phyloP scores from a whole-genome alignment of 2,113 vertebrate genomes.

The Carlito syrichta region DNA sequence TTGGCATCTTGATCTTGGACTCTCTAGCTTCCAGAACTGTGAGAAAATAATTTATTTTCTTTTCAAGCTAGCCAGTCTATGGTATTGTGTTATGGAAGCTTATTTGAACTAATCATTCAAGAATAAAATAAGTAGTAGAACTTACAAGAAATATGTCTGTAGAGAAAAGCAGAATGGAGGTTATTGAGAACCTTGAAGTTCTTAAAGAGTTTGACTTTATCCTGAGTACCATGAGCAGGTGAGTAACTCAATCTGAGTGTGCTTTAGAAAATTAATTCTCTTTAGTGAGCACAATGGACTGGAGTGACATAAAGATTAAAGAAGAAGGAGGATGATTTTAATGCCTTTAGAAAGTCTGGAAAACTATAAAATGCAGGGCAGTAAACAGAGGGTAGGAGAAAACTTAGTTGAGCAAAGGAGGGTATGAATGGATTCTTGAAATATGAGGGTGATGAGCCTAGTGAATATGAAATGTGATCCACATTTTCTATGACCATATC shows the following conservation, averaged over 20 bases:
- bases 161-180: background rate
- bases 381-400: too few species aligned
- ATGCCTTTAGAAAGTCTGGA: background rate
- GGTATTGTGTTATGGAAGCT: background rate
- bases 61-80: background rate
- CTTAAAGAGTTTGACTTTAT: too few species aligned
- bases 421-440: background rate
- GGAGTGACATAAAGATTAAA: background rate
- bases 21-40: too few species aligned
- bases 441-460: background rate
- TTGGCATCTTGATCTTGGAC: accelerated
- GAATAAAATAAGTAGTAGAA: background rate
- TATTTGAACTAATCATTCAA: background rate
- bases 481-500: background rate
- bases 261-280: background rate
- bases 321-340: background rate
- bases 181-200: background rate
- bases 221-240: background rate
- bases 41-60: background rate
- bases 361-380: background rate
- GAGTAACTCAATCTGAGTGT: background rate
- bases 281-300: background rate
- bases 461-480: background rate
- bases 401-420: too few species aligned
- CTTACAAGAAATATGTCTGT: background rate